Conservation (phyloP, 2,797 vertebrate genomes). For the Microctenopoma steveboyesi region DNA sequence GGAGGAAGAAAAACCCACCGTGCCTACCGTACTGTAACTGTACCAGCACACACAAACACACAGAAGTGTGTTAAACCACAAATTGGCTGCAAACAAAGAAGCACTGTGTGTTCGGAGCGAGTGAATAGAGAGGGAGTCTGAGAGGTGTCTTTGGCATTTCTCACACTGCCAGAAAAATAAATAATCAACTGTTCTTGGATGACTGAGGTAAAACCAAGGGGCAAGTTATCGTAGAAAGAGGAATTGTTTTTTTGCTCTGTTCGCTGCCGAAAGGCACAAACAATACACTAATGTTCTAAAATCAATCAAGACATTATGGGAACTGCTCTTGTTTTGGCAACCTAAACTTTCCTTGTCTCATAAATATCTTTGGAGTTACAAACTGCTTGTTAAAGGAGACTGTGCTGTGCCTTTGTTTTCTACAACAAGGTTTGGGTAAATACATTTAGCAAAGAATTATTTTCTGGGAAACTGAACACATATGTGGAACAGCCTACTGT, state of each 20-base stretch:
- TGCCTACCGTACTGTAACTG: conserved; percentile 3
- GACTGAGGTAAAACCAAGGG: conserved; percentile 29
- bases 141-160: conserved; percentile 62
- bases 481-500: conserved; percentile 34
- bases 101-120: conserved; percentile 52
- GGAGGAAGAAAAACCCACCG: neutral
- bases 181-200: conserved; percentile 50
- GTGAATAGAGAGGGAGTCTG: conserved; percentile 25
- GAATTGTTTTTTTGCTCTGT: conserved; percentile 5
- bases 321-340: conserved; percentile 45
- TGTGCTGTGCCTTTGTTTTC: conserved; percentile 9
- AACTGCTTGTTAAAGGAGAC: conserved; percentile 32
- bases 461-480: neutral
- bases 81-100: conserved; percentile 59
- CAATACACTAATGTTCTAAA: conserved; percentile 55
- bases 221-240: conserved; percentile 11
- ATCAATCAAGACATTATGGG: conserved; percentile 41
- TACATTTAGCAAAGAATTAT: conserved; percentile 8
- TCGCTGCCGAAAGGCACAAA: conserved; percentile 22
- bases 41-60: conserved; percentile 44
- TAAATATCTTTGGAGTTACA: conserved; percentile 49
- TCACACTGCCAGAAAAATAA: conserved; percentile 57
- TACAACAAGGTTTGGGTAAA: neutral
- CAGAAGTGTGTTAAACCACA: conserved; percentile 51
- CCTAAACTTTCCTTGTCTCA: conserved; percentile 19